A percentile compares a stretch with the other conserved stretches of the same genome.
phyloP scores from a whole-genome alignment of 2,113 vertebrate genomes.

The Deroptyus accipitrinus region DNA sequence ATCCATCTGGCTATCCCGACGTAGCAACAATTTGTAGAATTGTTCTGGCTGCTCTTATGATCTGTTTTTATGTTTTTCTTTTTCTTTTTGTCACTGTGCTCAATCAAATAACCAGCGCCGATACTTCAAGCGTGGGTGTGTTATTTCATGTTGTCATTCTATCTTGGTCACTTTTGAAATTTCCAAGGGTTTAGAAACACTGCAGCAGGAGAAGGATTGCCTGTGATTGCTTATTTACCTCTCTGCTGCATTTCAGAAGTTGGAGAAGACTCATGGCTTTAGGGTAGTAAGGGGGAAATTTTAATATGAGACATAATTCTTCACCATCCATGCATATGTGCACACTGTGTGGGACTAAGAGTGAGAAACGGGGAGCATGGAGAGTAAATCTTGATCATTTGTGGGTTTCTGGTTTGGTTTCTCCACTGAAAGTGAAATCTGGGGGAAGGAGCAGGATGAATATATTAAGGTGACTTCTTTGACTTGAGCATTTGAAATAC shows the following conservation, averaged over 20 bases:
- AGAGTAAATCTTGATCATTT: background rate
- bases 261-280: background rate
- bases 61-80: slow-evolving; percentile 15
- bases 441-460: background rate
- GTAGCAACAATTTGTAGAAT: background rate
- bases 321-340: background rate
- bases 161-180: background rate
- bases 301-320: background rate
- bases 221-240: background rate
- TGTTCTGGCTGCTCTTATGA: background rate
- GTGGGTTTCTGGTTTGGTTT: background rate
- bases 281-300: background rate
- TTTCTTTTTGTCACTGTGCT: background rate
- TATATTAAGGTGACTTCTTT: background rate
- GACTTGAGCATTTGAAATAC: background rate
- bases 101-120: background rate
- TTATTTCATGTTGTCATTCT: slow-evolving; percentile 17
- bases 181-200: background rate
- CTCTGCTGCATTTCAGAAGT: background rate
- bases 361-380: background rate
- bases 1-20: background rate
- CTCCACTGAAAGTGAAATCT: background rate
- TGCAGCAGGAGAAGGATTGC: background rate
- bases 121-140: background rate
- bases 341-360: background rate